These are phyloP conservation scores for Apamea sordens DNA, from an alignment of 2,888 invertebrate species.

Conservation along the genomic window DNA sequence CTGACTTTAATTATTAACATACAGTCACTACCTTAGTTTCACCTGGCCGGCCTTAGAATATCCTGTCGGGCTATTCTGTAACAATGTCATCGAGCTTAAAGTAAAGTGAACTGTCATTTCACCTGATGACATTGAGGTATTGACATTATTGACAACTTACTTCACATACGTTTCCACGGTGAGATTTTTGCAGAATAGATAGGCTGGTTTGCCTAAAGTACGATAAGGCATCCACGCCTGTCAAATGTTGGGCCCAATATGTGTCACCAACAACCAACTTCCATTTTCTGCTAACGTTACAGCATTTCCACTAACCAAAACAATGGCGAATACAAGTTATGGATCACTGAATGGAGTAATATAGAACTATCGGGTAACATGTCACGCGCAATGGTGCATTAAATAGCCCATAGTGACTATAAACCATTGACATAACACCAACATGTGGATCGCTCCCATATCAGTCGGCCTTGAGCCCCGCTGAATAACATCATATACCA, in stretches of 20 bases:
- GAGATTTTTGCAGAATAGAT: not conserved
- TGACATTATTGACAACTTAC: not conserved
- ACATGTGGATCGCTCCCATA: slow-evolving; percentile 62
- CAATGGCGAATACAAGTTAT: slow-evolving; percentile 49
- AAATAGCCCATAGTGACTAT: slow-evolving; percentile 55
- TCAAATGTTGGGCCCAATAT: slow-evolving; percentile 12
- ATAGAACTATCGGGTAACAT: slow-evolving; percentile 50
- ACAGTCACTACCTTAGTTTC: not conserved
- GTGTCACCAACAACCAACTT: slow-evolving; percentile 7
- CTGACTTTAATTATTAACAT: not conserved
- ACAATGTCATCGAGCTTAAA: not conserved
- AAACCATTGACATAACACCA: slow-evolving; percentile 45
- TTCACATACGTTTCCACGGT: not conserved
- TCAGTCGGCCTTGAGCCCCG: slow-evolving; percentile 60
- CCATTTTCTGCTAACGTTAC: slow-evolving; percentile 3
- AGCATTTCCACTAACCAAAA: slow-evolving; percentile 39
- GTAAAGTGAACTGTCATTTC: not conserved
- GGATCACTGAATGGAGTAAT: slow-evolving; percentile 39
- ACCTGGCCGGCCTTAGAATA: not conserved
- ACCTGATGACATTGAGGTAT: not conserved
- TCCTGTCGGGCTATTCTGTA: not conserved
- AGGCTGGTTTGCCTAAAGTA: not conserved
- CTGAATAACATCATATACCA: slow-evolving; percentile 62
- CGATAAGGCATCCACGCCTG: too few relatives aligned
- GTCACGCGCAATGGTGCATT: slow-evolving; percentile 54